These are phyloP conservation scores for Apostichopus leukothele DNA, from an alignment of 53 echinoderm and acorn worm species.

Conservation along the genomic window DNA sequence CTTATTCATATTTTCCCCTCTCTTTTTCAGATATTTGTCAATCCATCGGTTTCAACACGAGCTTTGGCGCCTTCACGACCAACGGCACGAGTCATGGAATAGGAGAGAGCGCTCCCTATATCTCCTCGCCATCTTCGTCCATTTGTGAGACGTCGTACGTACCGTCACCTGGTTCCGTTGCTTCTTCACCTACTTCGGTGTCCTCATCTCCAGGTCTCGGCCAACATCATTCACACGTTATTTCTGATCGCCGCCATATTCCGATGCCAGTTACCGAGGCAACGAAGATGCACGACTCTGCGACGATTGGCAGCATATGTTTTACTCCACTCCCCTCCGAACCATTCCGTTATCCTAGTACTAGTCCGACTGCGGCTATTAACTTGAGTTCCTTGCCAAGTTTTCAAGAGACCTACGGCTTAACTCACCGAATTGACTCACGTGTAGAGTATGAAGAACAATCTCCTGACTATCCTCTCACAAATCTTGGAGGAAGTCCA, in stretches of 20 bases:
- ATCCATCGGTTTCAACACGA: slow-evolving; percentile 31
- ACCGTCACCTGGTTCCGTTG: slow-evolving; percentile 46
- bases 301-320: slow-evolving; percentile 58
- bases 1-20: not conserved
- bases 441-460: slow-evolving; percentile 58
- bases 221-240: slow-evolving; percentile 29
- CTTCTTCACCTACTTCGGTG: slow-evolving; percentile 29
- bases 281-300: slow-evolving; percentile 62
- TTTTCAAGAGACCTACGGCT: slow-evolving; percentile 89
- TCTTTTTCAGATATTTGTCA: slow-evolving; percentile 40
- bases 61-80: slow-evolving; percentile 41
- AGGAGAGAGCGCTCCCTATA: slow-evolving; percentile 35
- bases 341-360: slow-evolving; percentile 50
- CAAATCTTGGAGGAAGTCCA: slow-evolving; percentile 46
- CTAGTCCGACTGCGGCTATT: slow-evolving; percentile 50
- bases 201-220: slow-evolving; percentile 43
- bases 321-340: slow-evolving; percentile 49
- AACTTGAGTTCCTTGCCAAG: slow-evolving; percentile 75
- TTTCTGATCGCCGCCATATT: slow-evolving; percentile 19
- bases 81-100: slow-evolving; percentile 41
- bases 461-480: slow-evolving; percentile 54
- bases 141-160: slow-evolving; percentile 37
- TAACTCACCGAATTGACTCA: slow-evolving; percentile 49
- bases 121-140: slow-evolving; percentile 41
- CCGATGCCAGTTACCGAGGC: slow-evolving; percentile 39